phyloP scores from a whole-genome alignment of 2,888 invertebrate species.

The Rhagonycha lutea region DNA sequence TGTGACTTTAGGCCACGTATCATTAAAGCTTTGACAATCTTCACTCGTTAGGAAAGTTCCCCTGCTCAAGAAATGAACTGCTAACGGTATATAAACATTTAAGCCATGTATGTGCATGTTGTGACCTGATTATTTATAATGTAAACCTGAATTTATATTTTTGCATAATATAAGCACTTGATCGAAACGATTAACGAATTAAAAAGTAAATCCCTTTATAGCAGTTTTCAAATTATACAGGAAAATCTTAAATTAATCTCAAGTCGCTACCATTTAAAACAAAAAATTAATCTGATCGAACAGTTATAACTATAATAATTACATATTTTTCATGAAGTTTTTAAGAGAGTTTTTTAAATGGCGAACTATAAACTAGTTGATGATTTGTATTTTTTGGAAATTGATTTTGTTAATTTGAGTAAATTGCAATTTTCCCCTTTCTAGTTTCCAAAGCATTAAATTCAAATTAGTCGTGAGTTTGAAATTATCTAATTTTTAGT shows the following conservation, averaged over 20 bases:
- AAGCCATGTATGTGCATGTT: too few relatives aligned
- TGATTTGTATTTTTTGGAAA: background rate
- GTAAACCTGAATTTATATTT: too few relatives aligned
- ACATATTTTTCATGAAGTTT: background rate
- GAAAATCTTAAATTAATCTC: background rate
- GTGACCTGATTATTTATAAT: too few relatives aligned
- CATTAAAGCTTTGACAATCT: too few relatives aligned
- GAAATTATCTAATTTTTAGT: background rate
- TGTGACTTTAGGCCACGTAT: too few relatives aligned
- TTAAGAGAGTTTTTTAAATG: background rate
- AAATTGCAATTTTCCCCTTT: background rate
- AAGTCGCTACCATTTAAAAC: background rate
- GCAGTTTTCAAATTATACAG: background rate
- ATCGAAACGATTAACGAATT: too few relatives aligned
- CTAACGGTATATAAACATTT: too few relatives aligned
- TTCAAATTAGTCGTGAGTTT: background rate
- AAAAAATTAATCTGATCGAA: background rate
- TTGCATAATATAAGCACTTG: too few relatives aligned
- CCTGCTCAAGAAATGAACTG: too few relatives aligned
- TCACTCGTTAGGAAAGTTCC: too few relatives aligned
- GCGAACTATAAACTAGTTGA: background rate
- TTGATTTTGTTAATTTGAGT: background rate
- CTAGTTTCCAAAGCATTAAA: background rate
- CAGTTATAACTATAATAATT: background rate
- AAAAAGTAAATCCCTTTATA: too few relatives aligned